Conservation (phyloP, 2,888 invertebrate species). For the Euproctis similis region DNA sequence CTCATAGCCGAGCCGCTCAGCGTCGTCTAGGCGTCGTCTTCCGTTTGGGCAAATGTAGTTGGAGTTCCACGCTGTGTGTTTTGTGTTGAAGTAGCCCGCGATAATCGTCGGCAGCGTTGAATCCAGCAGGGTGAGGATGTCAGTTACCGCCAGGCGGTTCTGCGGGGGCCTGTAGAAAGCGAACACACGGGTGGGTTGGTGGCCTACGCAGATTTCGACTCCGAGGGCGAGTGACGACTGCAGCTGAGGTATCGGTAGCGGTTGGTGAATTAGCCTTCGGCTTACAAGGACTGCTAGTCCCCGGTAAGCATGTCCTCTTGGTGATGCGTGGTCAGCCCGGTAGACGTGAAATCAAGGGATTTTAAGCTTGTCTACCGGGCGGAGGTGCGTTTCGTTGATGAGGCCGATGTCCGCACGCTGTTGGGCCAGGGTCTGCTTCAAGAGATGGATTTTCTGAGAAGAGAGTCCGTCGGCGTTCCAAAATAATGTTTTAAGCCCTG, state of each 20-base stretch:
- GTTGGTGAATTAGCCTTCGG: background rate
- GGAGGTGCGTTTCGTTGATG: background rate
- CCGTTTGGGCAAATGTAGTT: background rate
- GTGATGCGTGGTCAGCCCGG: background rate
- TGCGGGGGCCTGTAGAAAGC: background rate
- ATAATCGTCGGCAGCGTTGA: background rate
- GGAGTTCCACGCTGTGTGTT: background rate
- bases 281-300: background rate
- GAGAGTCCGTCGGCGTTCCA: background rate
- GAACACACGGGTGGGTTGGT: background rate
- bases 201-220: background rate
- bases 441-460: background rate
- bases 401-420: background rate
- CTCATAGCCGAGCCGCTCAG: background rate
- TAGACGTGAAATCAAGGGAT: background rate
- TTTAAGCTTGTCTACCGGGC: background rate
- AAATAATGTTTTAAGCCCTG: background rate
- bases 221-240: background rate
- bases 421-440: background rate
- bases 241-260: background rate
- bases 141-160: background rate
- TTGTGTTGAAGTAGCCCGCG: background rate
- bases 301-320: background rate
- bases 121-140: background rate
- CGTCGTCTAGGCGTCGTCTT: background rate